Base-by-base conservation (phyloP, 2,888 invertebrate species). In the Hyppa rectilinea region DNA sequence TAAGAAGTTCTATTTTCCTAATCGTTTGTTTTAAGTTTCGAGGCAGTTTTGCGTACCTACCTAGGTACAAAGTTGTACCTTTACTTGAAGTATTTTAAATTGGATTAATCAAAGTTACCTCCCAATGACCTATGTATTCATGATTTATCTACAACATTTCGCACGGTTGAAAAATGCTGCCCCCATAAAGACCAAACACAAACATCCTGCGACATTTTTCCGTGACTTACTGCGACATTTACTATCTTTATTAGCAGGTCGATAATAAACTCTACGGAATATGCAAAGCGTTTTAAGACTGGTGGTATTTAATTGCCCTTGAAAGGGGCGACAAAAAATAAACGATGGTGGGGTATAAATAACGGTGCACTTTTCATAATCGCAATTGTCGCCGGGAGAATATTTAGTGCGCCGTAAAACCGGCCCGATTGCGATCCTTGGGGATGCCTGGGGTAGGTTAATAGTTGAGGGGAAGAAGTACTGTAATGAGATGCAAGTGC, bases 321-420 rank as follows among this genome's bases (percentile, higher is more conserved):
- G 95, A 95, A 95, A 95, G 95, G 95, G 95, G 94, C 93, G 94
- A 93, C 95, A 95, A 95, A 96, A 95, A 96, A 95, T 94, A 93
- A 94, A 94, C 92, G 91, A 91, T 88, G 88, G 83, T 87, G 86
- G 91, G 94, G 88, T 91, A 95, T 96, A 96, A 96, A 96, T 96
- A 96, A 95, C 94, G 91, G 93, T 96, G 95, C 96, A 96, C 96
- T 96, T 95, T 96, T 96, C 96, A 96, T 96, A 96, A 95, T 95
- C 95, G 95, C 95, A 95, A 95, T 95, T 96, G 95, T 96, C 95
- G 95, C 95, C 93, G 91, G 93, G 95, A 95, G 96, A 94, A 95
- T 96, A 95, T 96, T 96, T 96, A 96, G 96, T 94, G 93, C 94
- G 95, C 93, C 92, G 94, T 95, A 93, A 95, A 95, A 92, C 86